Base-by-base conservation (phyloP, 2,888 invertebrate genomes). In the Nephrocerus scutellatus region DNA sequence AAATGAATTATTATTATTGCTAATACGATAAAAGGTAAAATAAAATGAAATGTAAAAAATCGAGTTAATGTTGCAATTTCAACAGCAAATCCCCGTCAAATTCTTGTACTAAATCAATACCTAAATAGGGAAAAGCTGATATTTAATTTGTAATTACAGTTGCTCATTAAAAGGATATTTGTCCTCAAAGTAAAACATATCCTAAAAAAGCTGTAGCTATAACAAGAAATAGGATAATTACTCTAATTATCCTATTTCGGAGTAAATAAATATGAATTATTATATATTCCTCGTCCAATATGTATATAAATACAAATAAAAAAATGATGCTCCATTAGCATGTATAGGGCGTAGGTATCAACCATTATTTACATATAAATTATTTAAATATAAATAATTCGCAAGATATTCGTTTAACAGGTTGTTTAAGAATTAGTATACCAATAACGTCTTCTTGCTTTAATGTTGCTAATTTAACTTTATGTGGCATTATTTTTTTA, bases 141-240 rank as follows among this genome's bases (percentile, higher is more conserved):
- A 83, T 41, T 50, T 84, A 51, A 55, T 82, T 83, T 15, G 80
- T 82, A 75, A 83, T 83, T n/a, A 84, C 82, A 24, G 81, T 81
- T 0, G 82, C 82, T 1, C 81, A 82, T 73, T 82, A 84, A 61
- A 80, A 84, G 2, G 82, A 82, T 74, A 84, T 84, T 78, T 84
- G 82, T 4, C 82, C 82, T 65, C 82, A 83, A 3, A 81, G 82
- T 55, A 83, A 48, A 0, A 84, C 80, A 71, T 85, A 84, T 0
- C 83, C 83, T 72, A 84, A 67, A 62, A 85, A 85, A 15, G 81
- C 81, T 35, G 80, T 78, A 54, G 66, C 75, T 75, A 84, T 84
- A 49, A 74, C 61, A 59, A 77, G 33, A 53, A 84, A 73, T 63
- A 82, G 62, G 59, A 84, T 73, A 36, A 77, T 66, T 26, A 79